A percentile compares a stretch with the other conserved stretches of the same genome.
Conservation (phyloP, 2,888 invertebrate species). For the Callosobruchus maculatus region DNA sequence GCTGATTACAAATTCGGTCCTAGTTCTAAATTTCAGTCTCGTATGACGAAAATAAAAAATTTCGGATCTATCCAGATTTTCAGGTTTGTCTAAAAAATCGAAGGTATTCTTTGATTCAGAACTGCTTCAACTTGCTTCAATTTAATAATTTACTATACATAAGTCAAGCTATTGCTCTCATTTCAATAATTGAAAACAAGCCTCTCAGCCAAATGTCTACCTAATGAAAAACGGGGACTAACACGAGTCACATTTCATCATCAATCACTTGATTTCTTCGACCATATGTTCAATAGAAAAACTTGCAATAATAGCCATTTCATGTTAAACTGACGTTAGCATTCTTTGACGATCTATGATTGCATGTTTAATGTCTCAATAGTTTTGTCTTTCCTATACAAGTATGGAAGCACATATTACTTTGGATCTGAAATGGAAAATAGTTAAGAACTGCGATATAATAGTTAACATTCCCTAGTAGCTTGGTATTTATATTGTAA, state of each 20-base stretch:
- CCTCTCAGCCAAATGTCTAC: too few species aligned
- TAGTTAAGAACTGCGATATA: not conserved
- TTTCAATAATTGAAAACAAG: too few species aligned
- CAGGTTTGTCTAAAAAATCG: too few species aligned
- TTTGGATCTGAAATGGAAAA: not conserved
- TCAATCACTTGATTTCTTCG: not conserved
- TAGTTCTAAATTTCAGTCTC: too few species aligned
- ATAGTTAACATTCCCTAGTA: not conserved
- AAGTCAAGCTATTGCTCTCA: too few species aligned
- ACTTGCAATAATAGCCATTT: not conserved
- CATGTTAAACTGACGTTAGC: not conserved
- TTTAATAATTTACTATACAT: too few species aligned
- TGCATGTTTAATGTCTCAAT: not conserved
- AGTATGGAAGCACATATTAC: not conserved
- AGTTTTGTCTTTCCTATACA: not conserved
- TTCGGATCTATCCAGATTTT: too few species aligned
- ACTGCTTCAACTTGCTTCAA: too few species aligned
- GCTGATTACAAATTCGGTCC: too few species aligned
- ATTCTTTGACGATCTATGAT: not conserved
- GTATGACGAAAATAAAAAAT: too few species aligned
- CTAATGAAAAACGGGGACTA: not conserved
- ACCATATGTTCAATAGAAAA: not conserved
- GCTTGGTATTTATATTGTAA: too few species aligned
- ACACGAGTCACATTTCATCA: not conserved
- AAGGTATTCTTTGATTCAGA: too few species aligned